phyloP scores from a whole-genome alignment of 2,888 invertebrate species.

The Eupithecia insigniata region DNA sequence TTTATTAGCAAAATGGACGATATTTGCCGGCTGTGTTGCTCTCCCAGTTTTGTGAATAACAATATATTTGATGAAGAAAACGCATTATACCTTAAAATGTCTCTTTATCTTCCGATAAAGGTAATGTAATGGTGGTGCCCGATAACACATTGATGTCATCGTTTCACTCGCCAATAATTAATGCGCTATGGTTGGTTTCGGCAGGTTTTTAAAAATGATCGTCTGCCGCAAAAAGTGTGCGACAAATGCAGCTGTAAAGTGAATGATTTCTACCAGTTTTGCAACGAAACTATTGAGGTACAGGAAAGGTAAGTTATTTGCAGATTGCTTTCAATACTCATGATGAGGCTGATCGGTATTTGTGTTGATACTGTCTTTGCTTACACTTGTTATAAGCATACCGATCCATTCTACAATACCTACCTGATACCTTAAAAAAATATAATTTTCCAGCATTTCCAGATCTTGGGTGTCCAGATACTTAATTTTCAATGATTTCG shows the following conservation, averaged over 20 bases:
- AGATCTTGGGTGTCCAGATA: background rate
- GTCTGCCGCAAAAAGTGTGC: slow-evolving; percentile 88
- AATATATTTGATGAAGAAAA: slow-evolving; percentile 88
- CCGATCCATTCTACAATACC: background rate
- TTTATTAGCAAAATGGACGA: slow-evolving; percentile 66
- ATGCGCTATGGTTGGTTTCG: slow-evolving; percentile 45
- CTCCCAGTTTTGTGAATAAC: slow-evolving; percentile 84
- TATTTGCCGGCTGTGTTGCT: slow-evolving; percentile 78
- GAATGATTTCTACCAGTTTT: slow-evolving; percentile 89
- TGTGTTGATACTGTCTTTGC: background rate
- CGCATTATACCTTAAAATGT: slow-evolving; percentile 88
- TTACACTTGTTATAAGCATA: background rate
- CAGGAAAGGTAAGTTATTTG: slow-evolving; percentile 82
- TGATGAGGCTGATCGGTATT: background rate
- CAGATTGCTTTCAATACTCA: background rate
- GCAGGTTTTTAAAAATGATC: slow-evolving; percentile 87
- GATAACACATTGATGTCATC: slow-evolving; percentile 29
- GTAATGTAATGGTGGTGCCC: slow-evolving; percentile 67
- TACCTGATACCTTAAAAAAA: background rate
- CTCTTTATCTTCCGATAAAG: slow-evolving; percentile 89
- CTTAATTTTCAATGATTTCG: background rate
- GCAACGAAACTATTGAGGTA: slow-evolving; percentile 87
- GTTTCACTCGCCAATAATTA: slow-evolving; percentile 18
- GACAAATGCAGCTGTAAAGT: slow-evolving; percentile 88
- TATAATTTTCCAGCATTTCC: background rate